Evolutionary conservation across 2,797 vertebrate genomes (phyloP), one percentile per base, ranked within the genome.

Genomic region (Catamblyrhynchus diadema): DNA sequence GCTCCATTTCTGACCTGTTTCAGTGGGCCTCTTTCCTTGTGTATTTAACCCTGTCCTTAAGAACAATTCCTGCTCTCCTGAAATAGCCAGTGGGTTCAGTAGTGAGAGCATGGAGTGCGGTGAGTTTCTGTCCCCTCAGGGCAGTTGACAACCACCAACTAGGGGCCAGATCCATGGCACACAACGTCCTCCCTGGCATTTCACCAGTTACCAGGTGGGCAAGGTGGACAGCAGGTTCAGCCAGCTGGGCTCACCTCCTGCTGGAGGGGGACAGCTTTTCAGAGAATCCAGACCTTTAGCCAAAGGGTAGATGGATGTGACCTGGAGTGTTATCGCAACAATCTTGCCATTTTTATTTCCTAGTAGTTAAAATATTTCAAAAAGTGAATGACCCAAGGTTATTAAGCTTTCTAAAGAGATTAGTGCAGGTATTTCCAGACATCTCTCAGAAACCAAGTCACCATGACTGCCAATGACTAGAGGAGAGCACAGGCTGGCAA

Each of bases 321-420:
- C 79, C 74, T 69, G 64, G 60, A 61, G 13, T 51, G 27, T 45
- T 85, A 80, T 61, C 72, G 69, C 77, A 90, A 91, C 48, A 81
- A 37, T 82, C 35, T 47, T 73, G 73, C 95, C 65, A 53, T 73
- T 93, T 91, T 95, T 94, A 88, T 92, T 81, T 83, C 50, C 77
- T 41, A 4, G 8, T 25, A 75, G 79, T 56, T 83, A 91, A 96
- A 95, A 87, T 92, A 90, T 86, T 95, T 94, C 69, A 81, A 92
- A 85, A 81, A 42, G 64, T 72, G 60, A 96, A 92, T 88, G 92
- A 93, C 69, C 66, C 25, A 59, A 91, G 67, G 88, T 95, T 95
- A 93, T 93, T 92, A 90, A 90, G 85, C 81, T 96, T 91, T 86
- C 92, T 86, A 25, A 91, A 93, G 81, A 91, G 81, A 87, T 79